A percentile compares a stretch with the other conserved stretches of the same genome.
These are phyloP conservation scores for Pterocles gutturalis DNA, from an alignment of 2,113 vertebrate species.

Conservation along the genomic window DNA sequence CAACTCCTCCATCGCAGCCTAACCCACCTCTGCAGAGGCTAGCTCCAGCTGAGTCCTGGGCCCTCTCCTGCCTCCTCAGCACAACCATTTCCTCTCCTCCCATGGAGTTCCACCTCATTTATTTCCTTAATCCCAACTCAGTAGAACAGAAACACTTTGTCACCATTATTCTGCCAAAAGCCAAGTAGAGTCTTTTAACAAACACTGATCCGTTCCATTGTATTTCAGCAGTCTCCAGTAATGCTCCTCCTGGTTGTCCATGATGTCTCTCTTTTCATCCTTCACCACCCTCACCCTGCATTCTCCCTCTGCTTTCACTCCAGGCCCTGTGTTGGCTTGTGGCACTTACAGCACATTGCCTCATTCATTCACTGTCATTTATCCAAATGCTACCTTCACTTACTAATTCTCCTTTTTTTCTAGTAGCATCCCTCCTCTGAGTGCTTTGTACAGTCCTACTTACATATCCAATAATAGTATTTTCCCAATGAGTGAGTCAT, in stretches of 20 bases:
- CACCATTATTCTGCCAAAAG: conserved; percentile 41
- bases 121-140: background rate
- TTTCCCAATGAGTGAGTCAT: conserved; percentile 68
- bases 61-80: background rate
- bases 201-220: background rate
- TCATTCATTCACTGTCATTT: conserved; percentile 48
- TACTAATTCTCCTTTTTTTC: conserved; percentile 37
- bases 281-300: background rate
- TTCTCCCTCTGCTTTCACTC: conserved; percentile 17
- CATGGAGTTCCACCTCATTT: conserved; percentile 43
- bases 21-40: background rate
- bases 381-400: conserved; percentile 39
- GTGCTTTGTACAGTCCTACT: conserved; percentile 56
- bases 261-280: conserved; percentile 16
- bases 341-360: conserved; percentile 4
- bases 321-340: background rate
- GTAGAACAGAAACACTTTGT: conserved; percentile 39
- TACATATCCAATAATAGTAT: conserved; percentile 74
- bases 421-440: conserved; percentile 32
- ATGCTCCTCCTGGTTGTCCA: background rate
- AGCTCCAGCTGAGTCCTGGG: background rate
- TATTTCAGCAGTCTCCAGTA: conserved; percentile 13
- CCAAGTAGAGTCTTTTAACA: conserved; percentile 27
- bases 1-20: background rate
- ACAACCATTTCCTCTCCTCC: background rate